Percentiles rank a stretch among this genome's conserved stretches.
Evolutionary conservation across 1,140 invertebrate species (phyloP).

Genomic region (Anthonomus grandis): DNA sequence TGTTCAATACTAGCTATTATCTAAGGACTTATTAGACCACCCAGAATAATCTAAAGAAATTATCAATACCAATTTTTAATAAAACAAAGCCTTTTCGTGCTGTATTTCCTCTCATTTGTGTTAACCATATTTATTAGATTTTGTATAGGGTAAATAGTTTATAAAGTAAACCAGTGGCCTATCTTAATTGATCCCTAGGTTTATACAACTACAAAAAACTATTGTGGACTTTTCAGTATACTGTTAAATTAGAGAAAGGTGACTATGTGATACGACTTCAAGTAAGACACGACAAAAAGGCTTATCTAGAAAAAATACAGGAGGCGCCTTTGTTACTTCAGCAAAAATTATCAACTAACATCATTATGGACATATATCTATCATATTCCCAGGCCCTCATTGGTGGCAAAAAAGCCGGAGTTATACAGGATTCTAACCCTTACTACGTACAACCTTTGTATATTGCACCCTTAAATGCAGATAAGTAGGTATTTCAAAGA

Average conservation of each 20-base stretch:
- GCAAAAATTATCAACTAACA: conserved; percentile 69
- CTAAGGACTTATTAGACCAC: too few species aligned
- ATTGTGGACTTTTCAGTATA: conserved; percentile 68
- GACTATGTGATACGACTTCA: conserved; percentile 86
- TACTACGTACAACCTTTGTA: conserved; percentile 66
- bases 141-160: too few species aligned
- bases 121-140: neutral
- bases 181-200: too few species aligned
- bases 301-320: conserved; percentile 80
- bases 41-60: too few species aligned
- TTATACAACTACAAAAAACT: neutral
- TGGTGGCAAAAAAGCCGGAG: conserved; percentile 73
- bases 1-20: too few species aligned
- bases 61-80: too few species aligned
- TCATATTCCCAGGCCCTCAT: conserved; percentile 59
- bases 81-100: too few species aligned
- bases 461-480: conserved; percentile 66
- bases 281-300: conserved; percentile 84
- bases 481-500: conserved; percentile 59
- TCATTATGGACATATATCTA: conserved; percentile 74
- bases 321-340: conserved; percentile 72
- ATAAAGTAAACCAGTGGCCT: too few species aligned
- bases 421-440: conserved; percentile 60
- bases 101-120: too few species aligned
- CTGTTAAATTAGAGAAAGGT: conserved; percentile 90